Conservation (phyloP, 2,797 vertebrate species). For the Serranus cabrilla region DNA sequence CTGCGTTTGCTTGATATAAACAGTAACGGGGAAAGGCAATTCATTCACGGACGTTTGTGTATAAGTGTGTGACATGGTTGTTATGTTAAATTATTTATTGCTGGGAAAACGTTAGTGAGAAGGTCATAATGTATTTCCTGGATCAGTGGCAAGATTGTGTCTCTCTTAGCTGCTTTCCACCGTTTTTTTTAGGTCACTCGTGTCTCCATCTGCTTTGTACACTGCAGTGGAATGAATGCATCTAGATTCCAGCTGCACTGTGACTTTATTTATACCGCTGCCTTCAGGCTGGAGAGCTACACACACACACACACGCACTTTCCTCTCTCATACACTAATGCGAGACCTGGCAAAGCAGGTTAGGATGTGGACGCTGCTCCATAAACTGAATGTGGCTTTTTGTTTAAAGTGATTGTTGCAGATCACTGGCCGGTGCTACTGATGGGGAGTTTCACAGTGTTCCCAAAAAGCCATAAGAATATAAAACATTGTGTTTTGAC, state of each 20-base stretch:
- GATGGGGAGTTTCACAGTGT: not conserved
- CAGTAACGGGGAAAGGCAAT: slow-evolving; percentile 42
- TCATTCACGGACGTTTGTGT: slow-evolving; percentile 66
- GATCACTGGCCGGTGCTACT: slow-evolving; percentile 30
- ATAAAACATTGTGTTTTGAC: slow-evolving; percentile 37
- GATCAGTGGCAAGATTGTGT: slow-evolving; percentile 54
- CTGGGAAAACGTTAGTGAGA: slow-evolving; percentile 49
- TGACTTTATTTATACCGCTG: slow-evolving; percentile 78
- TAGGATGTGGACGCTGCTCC: slow-evolving; percentile 25
- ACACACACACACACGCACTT: slow-evolving; percentile 35
- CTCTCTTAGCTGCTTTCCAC: slow-evolving; percentile 17
- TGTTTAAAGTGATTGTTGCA: slow-evolving; percentile 38
- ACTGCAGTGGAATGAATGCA: slow-evolving; percentile 69
- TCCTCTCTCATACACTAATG: slow-evolving; percentile 44
- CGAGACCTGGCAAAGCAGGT: slow-evolving; percentile 37
- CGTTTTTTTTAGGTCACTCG: slow-evolving; percentile 71
- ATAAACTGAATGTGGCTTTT: slow-evolving; percentile 35
- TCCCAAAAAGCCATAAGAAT: slow-evolving; percentile 19
- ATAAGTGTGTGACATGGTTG: slow-evolving; percentile 60
- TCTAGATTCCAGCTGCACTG: slow-evolving; percentile 78
- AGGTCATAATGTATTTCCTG: slow-evolving; percentile 61
- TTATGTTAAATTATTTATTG: slow-evolving; percentile 61
- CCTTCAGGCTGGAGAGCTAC: slow-evolving; percentile 64
- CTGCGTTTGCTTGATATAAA: slow-evolving; percentile 63
- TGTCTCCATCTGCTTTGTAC: slow-evolving; percentile 74